phyloP scores from a whole-genome alignment of 2,797 vertebrate genomes.

The Mustela erminea region DNA sequence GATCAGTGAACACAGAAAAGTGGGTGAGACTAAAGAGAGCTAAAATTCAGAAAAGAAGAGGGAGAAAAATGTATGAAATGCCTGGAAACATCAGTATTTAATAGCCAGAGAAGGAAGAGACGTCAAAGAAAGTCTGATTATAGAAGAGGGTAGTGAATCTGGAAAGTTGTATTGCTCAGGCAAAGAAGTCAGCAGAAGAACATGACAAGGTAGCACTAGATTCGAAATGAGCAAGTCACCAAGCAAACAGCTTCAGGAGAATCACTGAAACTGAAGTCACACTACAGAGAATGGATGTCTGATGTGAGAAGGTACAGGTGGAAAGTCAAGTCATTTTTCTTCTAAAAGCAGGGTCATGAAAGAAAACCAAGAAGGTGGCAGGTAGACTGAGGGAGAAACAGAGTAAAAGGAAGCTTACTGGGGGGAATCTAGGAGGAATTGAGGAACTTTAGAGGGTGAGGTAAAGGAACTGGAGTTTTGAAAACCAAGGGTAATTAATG shows the following conservation, averaged over 20 bases:
- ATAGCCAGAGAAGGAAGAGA: background rate
- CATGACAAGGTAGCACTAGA: background rate
- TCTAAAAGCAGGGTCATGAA: conserved; percentile 21
- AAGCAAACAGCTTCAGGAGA: background rate
- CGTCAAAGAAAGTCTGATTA: conserved; percentile 32
- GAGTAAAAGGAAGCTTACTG: background rate
- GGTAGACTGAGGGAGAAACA: background rate
- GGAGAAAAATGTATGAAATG: background rate
- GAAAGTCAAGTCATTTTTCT: background rate
- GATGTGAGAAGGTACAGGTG: background rate
- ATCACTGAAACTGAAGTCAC: background rate
- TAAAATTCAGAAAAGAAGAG: background rate
- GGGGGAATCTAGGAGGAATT: background rate
- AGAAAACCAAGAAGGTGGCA: background rate
- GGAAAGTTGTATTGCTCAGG: background rate
- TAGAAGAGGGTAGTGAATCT: background rate
- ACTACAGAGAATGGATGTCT: background rate
- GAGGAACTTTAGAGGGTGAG: background rate
- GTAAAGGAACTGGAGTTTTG: background rate
- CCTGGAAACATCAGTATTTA: background rate
- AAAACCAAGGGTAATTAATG: background rate
- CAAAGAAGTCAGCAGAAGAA: background rate
- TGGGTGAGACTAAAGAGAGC: background rate
- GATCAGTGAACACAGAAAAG: conserved; percentile 33
- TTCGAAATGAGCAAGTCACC: background rate